Base-by-base conservation (phyloP, 2,888 invertebrate species). In the Netelia virgata region DNA sequence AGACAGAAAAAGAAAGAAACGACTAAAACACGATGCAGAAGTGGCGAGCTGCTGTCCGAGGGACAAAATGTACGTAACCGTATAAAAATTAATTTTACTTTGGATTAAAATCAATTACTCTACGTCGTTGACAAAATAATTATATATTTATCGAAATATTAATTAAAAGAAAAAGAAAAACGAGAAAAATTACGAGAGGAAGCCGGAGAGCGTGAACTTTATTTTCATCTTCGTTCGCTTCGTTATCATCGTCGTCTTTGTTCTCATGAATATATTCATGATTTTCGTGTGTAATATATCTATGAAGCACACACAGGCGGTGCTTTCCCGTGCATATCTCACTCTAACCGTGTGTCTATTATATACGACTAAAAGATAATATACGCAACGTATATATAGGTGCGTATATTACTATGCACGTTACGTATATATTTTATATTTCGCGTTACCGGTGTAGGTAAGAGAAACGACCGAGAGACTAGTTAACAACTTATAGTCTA, bases 251-350 rank as follows among this genome's bases (percentile, higher is more conserved):
- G 87, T 87, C 88, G 87, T 88, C 88, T 88, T 89, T 61, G 50
- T 81, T 28, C 88, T 89, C 88, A 90, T 89, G 88, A 90, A 90
- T 90, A 89, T 89, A 90, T 90, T 88, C 89, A 90, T 89, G 87
- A 23, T 70, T 70, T 55, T 11, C 28, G 43, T 59, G 3, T 43
- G 36, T 64, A 41, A 23, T 61, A 23, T 61, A 20, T 61, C 43
- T 63, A 43, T 47, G 50, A 61, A 61, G 43, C 59, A 61, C 59
- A 61, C 59, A 63, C 75, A 28, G 57, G 63, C 57, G 61, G 11
- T 59, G 53, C 68, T 79, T 73, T 78, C 72, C 73, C 77, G 82
- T 85, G 66, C 77, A 55, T 72, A 72, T 80, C 72, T 61, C 28
- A 61, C 23, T 61, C 61, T 5, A 28, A 72, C 23, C 23, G 72